A percentile compares a stretch with the other conserved stretches of the same genome.
phyloP scores from a whole-genome alignment of 2,113 vertebrate species.

The Steatornis caripensis region DNA sequence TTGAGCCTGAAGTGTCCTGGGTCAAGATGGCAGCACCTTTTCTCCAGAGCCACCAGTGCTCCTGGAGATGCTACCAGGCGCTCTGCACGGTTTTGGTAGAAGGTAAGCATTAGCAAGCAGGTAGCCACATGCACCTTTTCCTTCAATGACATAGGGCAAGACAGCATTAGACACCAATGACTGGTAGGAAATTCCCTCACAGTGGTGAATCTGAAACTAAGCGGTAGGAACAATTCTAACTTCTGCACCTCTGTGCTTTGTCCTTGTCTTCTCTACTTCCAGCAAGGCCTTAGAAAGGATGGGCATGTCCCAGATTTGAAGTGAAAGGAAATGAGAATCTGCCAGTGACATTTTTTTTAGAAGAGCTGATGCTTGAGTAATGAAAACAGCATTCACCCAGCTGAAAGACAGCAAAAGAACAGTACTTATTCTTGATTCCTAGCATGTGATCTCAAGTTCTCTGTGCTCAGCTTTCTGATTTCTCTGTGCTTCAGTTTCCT shows the following conservation, averaged over 20 bases:
- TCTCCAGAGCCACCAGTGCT: background rate
- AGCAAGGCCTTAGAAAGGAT: background rate
- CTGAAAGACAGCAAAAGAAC: background rate
- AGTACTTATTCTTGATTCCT: constrained; percentile 17
- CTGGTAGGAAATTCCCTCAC: background rate
- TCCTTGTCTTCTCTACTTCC: background rate
- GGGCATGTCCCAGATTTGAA: constrained; percentile 10
- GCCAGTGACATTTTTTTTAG: background rate
- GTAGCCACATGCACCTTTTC: background rate
- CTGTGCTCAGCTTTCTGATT: background rate
- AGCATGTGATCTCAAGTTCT: background rate
- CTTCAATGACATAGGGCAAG: background rate
- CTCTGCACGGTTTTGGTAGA: background rate
- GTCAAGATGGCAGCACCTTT: background rate
- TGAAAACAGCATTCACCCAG: background rate
- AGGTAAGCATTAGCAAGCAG: background rate
- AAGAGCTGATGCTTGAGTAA: background rate
- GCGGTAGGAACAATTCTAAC: background rate
- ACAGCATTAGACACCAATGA: background rate
- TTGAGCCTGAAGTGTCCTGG: background rate
- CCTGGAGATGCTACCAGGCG: background rate
- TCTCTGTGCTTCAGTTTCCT: background rate
- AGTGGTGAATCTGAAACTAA: background rate
- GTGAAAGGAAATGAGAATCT: constrained; percentile 20
- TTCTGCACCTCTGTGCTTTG: background rate